Base-by-base conservation (phyloP, 1,140 invertebrate genomes). In the Vanessa atalanta region DNA sequence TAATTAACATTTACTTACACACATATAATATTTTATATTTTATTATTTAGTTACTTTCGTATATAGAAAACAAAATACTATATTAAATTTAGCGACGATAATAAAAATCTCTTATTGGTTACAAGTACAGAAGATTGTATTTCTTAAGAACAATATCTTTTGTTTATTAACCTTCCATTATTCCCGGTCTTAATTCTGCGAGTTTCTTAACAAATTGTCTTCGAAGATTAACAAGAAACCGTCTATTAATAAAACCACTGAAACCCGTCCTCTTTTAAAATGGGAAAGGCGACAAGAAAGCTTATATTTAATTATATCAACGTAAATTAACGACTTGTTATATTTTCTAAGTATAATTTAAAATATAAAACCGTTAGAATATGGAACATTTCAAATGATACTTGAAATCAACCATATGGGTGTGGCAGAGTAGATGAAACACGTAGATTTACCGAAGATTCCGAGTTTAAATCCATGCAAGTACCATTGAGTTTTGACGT, bases 121-220 rank as follows among this genome's bases (percentile, higher is more conserved):
- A 9, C 23, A 57, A 57, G 53, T 57, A 14, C 20, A 23, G 8
- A 23, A 57, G 23, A 23, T 57, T 57, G 16, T 57, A 55, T 57
- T 57, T 57, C 53, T 26, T 57, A 57, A 57, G 37, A 43, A 37
- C 6, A 16, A 20, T 12, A 7, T 23, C 53, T 11, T 57, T 57
- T 57, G 53, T 57, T 26, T 20, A 57, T 57, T 57, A 57, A 57
- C 53, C 16, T 57, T 57, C 20, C 53, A 57, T 57, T 23, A 57
- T 12, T 0, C 16, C 15, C 16, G n/a, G 1, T 23, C n/a, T 23
- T 23, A 23, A 55, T 9, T 23, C 53, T 14, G 5, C 12, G 53
- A 15, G 53, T 57, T 57, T 57, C 53, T 57, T 57, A 23, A 20
- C 53, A 23, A 57, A 16, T 57, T 23, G 53, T 26, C 53, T 23